Percentiles rank a stretch among this genome's conserved stretches.
phyloP scores from a whole-genome alignment of 1,140 invertebrate species.

The Lutraria rhynchaena region DNA sequence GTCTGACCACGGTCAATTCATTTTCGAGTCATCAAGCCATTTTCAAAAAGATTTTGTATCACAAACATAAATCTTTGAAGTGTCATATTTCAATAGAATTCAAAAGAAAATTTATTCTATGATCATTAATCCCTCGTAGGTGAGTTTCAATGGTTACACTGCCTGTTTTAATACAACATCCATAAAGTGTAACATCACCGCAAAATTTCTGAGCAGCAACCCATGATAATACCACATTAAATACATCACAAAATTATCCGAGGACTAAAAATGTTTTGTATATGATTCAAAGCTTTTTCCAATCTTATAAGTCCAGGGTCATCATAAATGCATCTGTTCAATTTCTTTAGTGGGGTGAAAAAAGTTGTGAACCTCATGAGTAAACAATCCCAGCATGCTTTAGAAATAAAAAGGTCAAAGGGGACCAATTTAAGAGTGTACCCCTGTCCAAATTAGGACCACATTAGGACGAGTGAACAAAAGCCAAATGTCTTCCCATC shows the following conservation, averaged over 20 bases:
- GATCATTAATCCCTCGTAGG: constrained; percentile 35
- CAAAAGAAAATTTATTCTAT: constrained; percentile 13
- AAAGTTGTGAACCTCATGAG: not conserved
- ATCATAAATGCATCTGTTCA: not conserved
- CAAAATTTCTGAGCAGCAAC: too few species aligned
- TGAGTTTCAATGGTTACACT: constrained; percentile 18
- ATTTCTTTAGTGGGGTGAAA: not conserved
- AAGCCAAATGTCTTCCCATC: not conserved
- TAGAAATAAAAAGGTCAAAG: constrained; percentile 43
- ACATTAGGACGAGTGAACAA: constrained; percentile 43
- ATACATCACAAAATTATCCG: too few species aligned
- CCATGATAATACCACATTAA: too few species aligned
- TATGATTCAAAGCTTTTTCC: too few species aligned
- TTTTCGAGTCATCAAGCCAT: too few species aligned
- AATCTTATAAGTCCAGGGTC: too few species aligned
- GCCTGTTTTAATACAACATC: not conserved
- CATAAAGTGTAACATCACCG: too few species aligned
- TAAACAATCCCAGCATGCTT: constrained; percentile 29
- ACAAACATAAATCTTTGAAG: constrained; percentile 28
- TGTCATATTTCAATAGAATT: constrained; percentile 30
- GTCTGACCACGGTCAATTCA: too few species aligned
- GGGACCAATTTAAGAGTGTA: constrained; percentile 38
- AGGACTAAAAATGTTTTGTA: too few species aligned
- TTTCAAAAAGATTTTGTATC: not conserved
- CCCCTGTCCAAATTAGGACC: constrained; percentile 47